Percentiles rank a stretch among this genome's conserved stretches.
phyloP scores from a whole-genome alignment of 2,797 vertebrate genomes.

The Pseudochromis fuscus region DNA sequence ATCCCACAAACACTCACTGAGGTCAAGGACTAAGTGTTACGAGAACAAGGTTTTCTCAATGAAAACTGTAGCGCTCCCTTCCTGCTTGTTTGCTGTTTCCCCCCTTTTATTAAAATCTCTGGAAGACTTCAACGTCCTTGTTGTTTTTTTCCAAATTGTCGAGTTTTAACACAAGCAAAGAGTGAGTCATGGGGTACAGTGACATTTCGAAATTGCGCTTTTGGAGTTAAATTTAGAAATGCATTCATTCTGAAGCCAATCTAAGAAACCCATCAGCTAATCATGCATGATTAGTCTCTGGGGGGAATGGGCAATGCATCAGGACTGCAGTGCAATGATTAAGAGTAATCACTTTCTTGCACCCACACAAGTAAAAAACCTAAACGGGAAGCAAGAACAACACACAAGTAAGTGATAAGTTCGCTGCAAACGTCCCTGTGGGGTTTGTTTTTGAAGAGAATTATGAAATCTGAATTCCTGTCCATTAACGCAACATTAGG shows the following conservation, averaged over 20 bases:
- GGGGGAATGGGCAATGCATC: conserved; percentile 43
- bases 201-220: conserved; percentile 53
- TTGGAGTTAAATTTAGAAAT: conserved; percentile 61
- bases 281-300: conserved; percentile 67
- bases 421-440: not conserved
- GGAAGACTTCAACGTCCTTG: conserved; percentile 2
- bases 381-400: conserved; percentile 25
- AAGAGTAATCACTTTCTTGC: conserved; percentile 62
- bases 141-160: conserved; percentile 17
- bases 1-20: conserved; percentile 9
- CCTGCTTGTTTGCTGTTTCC: not conserved
- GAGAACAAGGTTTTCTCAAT: not conserved
- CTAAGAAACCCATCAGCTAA: conserved; percentile 68
- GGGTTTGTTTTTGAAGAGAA: conserved; percentile 17
- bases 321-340: conserved; percentile 52
- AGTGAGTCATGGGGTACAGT: conserved; percentile 8
- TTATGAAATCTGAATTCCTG: conserved; percentile 5
- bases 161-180: conserved; percentile 8
- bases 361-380: conserved; percentile 41
- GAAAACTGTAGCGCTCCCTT: no score
- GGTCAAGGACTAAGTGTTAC: not conserved
- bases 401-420: conserved; percentile 18
- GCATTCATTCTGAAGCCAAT: conserved; percentile 56
- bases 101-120: not conserved
- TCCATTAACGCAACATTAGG: conserved; percentile 28